Percentiles rank a stretch among this genome's conserved stretches.
These are phyloP conservation scores for Mythimna lalbum DNA, from an alignment of 2,888 invertebrate species.

Conservation along the genomic window DNA sequence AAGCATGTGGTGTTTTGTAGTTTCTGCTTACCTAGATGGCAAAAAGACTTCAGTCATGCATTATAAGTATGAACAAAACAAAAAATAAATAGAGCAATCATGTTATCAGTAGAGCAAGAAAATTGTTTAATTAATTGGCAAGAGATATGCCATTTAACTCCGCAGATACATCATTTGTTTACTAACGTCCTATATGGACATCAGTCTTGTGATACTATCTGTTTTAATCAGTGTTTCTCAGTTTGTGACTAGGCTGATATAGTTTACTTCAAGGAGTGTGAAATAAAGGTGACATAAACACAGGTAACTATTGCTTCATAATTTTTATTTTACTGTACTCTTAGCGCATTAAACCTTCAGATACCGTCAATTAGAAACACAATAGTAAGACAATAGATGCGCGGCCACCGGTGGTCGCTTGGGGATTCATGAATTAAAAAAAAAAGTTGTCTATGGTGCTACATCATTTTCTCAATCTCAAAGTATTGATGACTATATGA, in stretches of 20 bases:
- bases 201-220: not conserved
- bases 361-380: too few species aligned
- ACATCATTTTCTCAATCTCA: too few species aligned
- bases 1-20: not conserved
- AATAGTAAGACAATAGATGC: too few species aligned
- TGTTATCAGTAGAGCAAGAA: slow-evolving; percentile 2
- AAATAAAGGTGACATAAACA: not conserved
- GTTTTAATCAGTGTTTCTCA: slow-evolving; percentile 1
- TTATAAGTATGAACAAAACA: slow-evolving; percentile 1
- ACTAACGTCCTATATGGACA: slow-evolving; percentile 2
- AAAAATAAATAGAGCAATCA: slow-evolving; percentile 6
- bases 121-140: slow-evolving; percentile 12
- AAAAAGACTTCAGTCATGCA: too few species aligned
- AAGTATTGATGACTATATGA: too few species aligned
- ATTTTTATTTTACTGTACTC: too few species aligned
- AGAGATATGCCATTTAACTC: slow-evolving; percentile 3
- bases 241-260: not conserved
- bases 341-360: too few species aligned
- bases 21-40: not conserved
- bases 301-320: not conserved
- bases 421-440: too few species aligned
- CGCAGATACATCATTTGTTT: slow-evolving; percentile 14
- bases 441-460: not conserved
- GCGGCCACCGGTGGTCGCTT: too few species aligned
- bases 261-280: not conserved